Percentiles rank a stretch among this genome's conserved stretches.
These are phyloP conservation scores for Chalcis sispes DNA, from an alignment of 2,888 invertebrate genomes.

Conservation along the genomic window DNA sequence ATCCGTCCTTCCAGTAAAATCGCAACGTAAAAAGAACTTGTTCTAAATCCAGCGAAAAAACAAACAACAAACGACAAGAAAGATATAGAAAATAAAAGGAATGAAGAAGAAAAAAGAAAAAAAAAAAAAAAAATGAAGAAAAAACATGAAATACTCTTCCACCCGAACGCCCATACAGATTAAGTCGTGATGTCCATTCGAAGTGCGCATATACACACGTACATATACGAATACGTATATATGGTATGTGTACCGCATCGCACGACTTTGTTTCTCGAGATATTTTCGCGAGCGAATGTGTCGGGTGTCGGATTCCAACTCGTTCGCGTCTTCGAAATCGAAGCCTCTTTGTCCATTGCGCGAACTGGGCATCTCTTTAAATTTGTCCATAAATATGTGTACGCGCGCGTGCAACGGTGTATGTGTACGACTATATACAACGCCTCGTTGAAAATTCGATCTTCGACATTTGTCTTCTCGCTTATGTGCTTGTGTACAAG, in stretches of 20 bases:
- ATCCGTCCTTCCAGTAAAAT: no score
- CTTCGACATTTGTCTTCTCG: slow-evolving; percentile 42
- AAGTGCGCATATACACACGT: no score
- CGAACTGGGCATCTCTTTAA: neutral
- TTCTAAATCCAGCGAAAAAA: no score
- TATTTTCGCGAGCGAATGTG: neutral
- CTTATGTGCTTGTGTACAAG: no score
- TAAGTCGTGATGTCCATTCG: neutral
- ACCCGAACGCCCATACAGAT: neutral
- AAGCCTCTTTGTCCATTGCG: slow-evolving; percentile 29
- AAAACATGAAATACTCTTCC: neutral
- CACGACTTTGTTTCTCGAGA: slow-evolving; percentile 9
- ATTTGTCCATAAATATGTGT: no score
- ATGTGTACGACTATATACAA: neutral
- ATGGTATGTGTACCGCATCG: neutral
- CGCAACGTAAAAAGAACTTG: no score
- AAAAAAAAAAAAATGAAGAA: no score
- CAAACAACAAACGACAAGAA: no score
- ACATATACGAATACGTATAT: no score
- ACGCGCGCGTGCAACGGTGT: neutral
- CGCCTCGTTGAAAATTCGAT: slow-evolving; percentile 44
- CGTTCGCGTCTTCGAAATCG: slow-evolving; percentile 47
- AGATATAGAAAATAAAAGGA: no score
- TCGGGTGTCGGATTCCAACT: slow-evolving; percentile 28
- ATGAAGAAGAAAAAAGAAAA: no score